A percentile compares a stretch with the other conserved stretches of the same genome.
Evolutionary conservation across 2,888 invertebrate species (phyloP).

Genomic region (Spodoptera littoralis): DNA sequence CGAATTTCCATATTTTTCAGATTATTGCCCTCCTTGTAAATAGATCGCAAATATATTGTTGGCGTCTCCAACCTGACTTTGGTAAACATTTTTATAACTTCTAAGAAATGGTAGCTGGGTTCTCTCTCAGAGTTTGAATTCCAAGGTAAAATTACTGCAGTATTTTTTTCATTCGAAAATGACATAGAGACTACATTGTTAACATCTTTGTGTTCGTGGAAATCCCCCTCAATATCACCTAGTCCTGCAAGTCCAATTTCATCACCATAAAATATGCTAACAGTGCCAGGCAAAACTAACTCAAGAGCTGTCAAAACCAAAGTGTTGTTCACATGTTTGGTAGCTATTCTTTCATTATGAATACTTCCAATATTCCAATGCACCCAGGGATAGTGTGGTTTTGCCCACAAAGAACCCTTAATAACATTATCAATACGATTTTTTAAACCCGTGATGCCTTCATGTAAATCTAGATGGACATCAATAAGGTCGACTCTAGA

Average conservation of each 20-base stretch:
- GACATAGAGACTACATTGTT: conserved; percentile 92
- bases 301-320: conserved; percentile 92
- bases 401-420: conserved; percentile 89
- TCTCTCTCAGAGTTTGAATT: conserved; percentile 87
- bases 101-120: conserved; percentile 85
- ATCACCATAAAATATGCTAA: conserved; percentile 97
- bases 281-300: conserved; percentile 95
- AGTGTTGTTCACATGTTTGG: conserved; percentile 89
- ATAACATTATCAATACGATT: conserved; percentile 88
- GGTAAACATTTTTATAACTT: conserved; percentile 89
- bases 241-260: conserved; percentile 93
- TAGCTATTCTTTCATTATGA: conserved; percentile 89
- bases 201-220: conserved; percentile 89
- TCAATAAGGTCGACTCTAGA: conserved; percentile 92
- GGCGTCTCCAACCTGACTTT: conserved; percentile 90
- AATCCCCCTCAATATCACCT: conserved; percentile 88
- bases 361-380: conserved; percentile 94
- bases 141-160: conserved; percentile 90
- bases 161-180: conserved; percentile 85
- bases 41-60: conserved; percentile 92
- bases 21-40: conserved; percentile 90
- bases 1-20: conserved; percentile 92
- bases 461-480: conserved; percentile 89
- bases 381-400: conserved; percentile 92
- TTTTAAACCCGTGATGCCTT: conserved; percentile 89